phyloP scores from a whole-genome alignment of 2,888 invertebrate species.

The Nomada lathburiana region DNA sequence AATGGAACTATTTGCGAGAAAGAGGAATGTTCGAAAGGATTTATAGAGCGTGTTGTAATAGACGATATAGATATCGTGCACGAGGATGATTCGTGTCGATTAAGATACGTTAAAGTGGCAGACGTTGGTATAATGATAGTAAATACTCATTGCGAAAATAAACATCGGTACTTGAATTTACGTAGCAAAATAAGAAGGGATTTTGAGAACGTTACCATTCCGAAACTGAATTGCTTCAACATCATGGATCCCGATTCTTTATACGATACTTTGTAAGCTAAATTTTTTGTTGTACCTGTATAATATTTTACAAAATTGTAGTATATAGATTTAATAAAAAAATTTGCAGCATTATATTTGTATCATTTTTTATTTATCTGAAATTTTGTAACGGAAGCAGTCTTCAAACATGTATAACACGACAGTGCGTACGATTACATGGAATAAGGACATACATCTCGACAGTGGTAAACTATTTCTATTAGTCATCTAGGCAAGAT shows the following conservation, averaged over 20 bases:
- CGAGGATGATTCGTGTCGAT: neutral
- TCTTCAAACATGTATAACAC: constrained; percentile 81
- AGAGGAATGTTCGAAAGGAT: neutral
- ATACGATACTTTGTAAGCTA: constrained; percentile 56
- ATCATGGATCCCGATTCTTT: constrained; percentile 71
- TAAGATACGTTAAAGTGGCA: neutral
- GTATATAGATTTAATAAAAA: no score
- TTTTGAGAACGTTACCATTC: constrained; percentile 15
- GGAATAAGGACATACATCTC: constrained; percentile 73
- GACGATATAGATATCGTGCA: neutral
- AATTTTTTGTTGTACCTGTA: neutral
- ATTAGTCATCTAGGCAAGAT: constrained; percentile 33
- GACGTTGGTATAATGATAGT: constrained; percentile 24
- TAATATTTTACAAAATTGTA: neutral
- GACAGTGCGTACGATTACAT: constrained; percentile 75
- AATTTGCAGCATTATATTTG: constrained; percentile 49
- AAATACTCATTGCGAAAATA: neutral
- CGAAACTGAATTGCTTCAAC: constrained; percentile 67
- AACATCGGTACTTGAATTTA: constrained; percentile 17
- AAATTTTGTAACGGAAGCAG: constrained; percentile 82
- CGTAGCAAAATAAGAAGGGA: constrained; percentile 11
- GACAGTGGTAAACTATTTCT: constrained; percentile 29
- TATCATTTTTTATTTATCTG: constrained; percentile 76
- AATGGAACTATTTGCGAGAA: constrained; percentile 8
- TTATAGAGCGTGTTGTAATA: neutral